phyloP scores from a whole-genome alignment of 2,113 vertebrate genomes.

The Patagioenas fasciata region DNA sequence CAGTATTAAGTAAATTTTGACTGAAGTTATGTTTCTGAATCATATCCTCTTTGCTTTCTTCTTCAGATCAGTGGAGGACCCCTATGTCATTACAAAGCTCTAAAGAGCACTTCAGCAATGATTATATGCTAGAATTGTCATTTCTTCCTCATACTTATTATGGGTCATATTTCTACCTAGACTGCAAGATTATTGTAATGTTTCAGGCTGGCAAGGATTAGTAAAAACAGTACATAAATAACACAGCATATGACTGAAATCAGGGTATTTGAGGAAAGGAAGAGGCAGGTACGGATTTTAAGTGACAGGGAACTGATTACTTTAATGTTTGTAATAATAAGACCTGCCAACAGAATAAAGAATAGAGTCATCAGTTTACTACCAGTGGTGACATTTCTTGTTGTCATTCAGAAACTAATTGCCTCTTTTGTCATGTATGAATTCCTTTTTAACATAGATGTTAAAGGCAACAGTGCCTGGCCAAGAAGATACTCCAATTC shows the following conservation, averaged over 20 bases:
- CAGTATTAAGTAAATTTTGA: neutral
- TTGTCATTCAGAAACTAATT: conserved; percentile 63
- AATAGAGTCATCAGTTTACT: conserved; percentile 58
- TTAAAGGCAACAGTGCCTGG: conserved; percentile 25
- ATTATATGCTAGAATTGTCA: neutral
- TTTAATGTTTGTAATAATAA: conserved; percentile 59
- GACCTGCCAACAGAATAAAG: conserved; percentile 54
- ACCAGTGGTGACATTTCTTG: conserved; percentile 38
- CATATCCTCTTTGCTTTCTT: neutral
- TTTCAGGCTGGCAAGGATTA: neutral
- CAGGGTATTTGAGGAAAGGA: neutral
- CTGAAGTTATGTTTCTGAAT: neutral
- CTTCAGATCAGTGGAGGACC: neutral
- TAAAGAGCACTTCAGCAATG: neutral
- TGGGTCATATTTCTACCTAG: neutral
- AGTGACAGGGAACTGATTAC: conserved; percentile 59
- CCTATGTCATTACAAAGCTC: neutral
- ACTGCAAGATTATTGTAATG: neutral
- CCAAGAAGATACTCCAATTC: neutral
- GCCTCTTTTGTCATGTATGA: conserved; percentile 48
- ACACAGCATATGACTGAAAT: neutral
- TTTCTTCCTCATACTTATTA: neutral
- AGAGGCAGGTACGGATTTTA: conserved; percentile 1
- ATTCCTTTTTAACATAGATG: conserved; percentile 37
- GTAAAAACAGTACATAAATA: conserved; percentile 30